phyloP scores from a whole-genome alignment of 2,888 invertebrate species.

The Macaria liturata region DNA sequence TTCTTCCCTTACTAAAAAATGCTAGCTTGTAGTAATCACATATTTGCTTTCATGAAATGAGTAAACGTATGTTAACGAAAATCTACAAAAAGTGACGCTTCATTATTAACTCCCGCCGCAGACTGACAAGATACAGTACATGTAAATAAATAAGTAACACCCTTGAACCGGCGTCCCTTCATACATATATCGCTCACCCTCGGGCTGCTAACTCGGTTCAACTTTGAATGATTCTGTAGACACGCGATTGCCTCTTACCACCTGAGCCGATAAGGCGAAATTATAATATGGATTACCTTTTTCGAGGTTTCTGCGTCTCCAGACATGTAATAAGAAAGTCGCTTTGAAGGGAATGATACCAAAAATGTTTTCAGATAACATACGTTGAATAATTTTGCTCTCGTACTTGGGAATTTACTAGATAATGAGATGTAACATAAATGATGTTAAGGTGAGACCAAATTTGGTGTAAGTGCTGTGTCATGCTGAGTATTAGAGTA shows the following conservation, averaged over 20 bases:
- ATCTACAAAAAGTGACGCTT: too few species aligned
- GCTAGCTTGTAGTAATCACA: too few species aligned
- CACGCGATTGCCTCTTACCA: slow-evolving; percentile 1
- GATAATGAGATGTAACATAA: too few species aligned
- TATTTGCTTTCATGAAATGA: too few species aligned
- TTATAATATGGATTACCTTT: background rate
- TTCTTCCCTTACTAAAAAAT: too few species aligned
- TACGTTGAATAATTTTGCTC: too few species aligned
- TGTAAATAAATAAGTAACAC: slow-evolving; percentile 16
- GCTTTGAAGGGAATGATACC: slow-evolving; percentile 29
- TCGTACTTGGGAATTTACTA: too few species aligned
- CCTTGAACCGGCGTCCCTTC: slow-evolving; percentile 1
- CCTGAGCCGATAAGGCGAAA: slow-evolving; percentile 4
- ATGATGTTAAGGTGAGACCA: too few species aligned
- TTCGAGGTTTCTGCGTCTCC: background rate
- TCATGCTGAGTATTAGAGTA: too few species aligned
- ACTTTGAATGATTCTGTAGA: slow-evolving; percentile 4
- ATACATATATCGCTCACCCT: slow-evolving; percentile 4
- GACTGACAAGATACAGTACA: background rate
- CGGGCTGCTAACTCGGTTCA: slow-evolving; percentile 5
- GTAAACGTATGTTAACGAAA: too few species aligned
- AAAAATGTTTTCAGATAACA: too few species aligned
- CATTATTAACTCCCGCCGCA: background rate
- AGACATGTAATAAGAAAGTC: slow-evolving; percentile 16
- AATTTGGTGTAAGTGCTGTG: too few species aligned